Percentiles rank a stretch among this genome's conserved stretches.
Conservation (phyloP, 1,140 invertebrate genomes). For the Drosophila nebulosa region DNA sequence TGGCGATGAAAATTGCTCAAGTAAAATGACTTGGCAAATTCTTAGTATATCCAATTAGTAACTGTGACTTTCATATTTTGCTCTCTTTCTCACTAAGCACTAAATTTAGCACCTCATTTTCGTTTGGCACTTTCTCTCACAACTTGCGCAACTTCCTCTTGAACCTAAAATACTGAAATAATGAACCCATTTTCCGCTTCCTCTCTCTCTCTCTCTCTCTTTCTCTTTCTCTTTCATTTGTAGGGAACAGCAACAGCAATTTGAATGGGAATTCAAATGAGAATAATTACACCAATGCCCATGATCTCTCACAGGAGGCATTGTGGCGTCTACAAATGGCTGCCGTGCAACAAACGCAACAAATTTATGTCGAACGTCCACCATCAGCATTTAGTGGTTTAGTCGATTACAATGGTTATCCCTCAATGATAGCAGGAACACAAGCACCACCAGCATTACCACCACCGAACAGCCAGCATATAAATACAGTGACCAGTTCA, state of each 20-base stretch:
- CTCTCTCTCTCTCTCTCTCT: not conserved
- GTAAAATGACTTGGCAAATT: conserved; percentile 38
- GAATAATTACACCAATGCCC: conserved; percentile 94
- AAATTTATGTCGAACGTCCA: conserved; percentile 75
- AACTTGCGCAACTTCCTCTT: not conserved
- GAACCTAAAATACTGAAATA: not conserved
- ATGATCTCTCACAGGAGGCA: conserved; percentile 92
- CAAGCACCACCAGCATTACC: conserved; percentile 8
- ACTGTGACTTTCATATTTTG: conserved; percentile 63
- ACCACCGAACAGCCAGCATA: conserved; percentile 54
- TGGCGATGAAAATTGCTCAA: not conserved
- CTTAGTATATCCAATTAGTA: conserved; percentile 55
- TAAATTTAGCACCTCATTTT: conserved; percentile 20
- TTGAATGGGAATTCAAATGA: conserved; percentile 81
- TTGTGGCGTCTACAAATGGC: conserved; percentile 95
- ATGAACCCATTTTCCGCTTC: conserved; percentile 7
- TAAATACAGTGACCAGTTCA: conserved; percentile 68
- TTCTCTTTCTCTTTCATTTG: not conserved
- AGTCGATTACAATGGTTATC: conserved; percentile 72
- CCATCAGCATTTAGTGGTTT: conserved; percentile 71
- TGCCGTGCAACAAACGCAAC: conserved; percentile 83
- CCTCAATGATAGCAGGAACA: not conserved
- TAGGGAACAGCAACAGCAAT: conserved; percentile 48
- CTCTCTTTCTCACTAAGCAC: conserved; percentile 3
- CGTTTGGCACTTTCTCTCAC: not conserved